phyloP scores from a whole-genome alignment of 2,113 vertebrate species.

The Elgaria multicarinata region DNA sequence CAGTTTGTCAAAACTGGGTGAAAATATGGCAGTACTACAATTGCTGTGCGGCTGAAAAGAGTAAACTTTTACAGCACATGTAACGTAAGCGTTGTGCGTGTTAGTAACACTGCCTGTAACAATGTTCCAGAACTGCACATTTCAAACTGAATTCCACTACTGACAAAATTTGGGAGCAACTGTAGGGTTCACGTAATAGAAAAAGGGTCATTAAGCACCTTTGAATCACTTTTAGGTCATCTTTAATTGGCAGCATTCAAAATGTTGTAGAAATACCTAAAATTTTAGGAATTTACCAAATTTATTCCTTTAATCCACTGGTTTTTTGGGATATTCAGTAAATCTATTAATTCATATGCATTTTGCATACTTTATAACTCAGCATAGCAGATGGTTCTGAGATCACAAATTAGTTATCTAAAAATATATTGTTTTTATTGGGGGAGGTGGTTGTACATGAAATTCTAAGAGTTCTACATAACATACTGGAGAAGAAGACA shows the following conservation, averaged over 20 bases:
- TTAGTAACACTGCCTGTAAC: background rate
- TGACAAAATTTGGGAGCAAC: background rate
- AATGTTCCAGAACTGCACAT: background rate
- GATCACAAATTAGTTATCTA: conserved; percentile 55
- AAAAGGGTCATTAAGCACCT: background rate
- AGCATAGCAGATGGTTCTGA: conserved; percentile 50
- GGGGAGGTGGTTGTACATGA: background rate
- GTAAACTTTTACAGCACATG: background rate
- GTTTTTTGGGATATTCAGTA: conserved; percentile 28
- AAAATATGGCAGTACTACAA: background rate
- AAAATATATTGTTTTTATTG: conserved; percentile 13
- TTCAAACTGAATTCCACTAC: background rate
- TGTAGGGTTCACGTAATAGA: background rate
- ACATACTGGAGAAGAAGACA: conserved; percentile 45
- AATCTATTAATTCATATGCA: conserved; percentile 39
- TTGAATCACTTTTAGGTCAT: background rate
- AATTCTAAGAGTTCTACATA: conserved; percentile 31
- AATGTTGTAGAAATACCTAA: background rate
- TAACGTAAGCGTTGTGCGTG: background rate
- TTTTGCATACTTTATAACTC: conserved; percentile 41
- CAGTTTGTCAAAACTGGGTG: background rate
- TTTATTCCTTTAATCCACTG: conserved; percentile 26
- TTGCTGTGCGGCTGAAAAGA: background rate
- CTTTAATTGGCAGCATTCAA: background rate
- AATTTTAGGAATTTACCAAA: conserved; percentile 33